Percentiles rank a stretch among this genome's conserved stretches.
These are phyloP conservation scores for Gopherus evgoodei DNA, from an alignment of 2,113 vertebrate genomes.

Conservation along the genomic window DNA sequence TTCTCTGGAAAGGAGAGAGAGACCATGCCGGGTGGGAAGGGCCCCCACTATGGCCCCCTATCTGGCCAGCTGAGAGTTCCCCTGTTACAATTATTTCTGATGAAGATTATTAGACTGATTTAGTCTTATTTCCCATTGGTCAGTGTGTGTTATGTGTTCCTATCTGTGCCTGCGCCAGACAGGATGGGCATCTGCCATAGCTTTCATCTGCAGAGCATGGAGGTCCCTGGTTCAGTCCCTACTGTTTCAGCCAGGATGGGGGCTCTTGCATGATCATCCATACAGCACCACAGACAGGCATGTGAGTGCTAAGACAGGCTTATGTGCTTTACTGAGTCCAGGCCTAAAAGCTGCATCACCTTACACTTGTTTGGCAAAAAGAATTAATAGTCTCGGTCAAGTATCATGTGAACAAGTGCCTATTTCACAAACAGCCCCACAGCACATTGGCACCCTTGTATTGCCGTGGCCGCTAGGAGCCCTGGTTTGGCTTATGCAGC, in stretches of 20 bases:
- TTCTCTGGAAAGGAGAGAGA: not conserved
- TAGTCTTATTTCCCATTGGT: not conserved
- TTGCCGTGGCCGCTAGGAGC: not conserved
- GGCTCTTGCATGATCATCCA: not conserved
- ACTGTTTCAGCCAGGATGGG: not conserved
- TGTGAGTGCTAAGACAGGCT: not conserved
- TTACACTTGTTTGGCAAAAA: not conserved
- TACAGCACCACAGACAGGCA: not conserved
- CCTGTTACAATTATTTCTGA: not conserved
- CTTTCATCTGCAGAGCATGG: not conserved
- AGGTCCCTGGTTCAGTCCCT: not conserved
- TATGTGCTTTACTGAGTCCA: not conserved
- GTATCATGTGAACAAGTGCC: not conserved
- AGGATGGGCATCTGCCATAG: not conserved
- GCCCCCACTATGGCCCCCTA: not conserved
- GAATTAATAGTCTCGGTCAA: not conserved
- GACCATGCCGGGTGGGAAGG: not conserved
- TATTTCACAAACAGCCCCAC: not conserved
- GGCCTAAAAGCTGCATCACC: not conserved
- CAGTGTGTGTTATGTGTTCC: not conserved
- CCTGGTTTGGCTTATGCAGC: not conserved
- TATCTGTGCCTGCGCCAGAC: not conserved
- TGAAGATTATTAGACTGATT: not conserved
- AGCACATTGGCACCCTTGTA: rapidly evolving
- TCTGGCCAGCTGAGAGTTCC: not conserved